A percentile compares a stretch with the other conserved stretches of the same genome.
phyloP scores from a whole-genome alignment of 2,797 vertebrate genomes.

The Sebastes flavidus region DNA sequence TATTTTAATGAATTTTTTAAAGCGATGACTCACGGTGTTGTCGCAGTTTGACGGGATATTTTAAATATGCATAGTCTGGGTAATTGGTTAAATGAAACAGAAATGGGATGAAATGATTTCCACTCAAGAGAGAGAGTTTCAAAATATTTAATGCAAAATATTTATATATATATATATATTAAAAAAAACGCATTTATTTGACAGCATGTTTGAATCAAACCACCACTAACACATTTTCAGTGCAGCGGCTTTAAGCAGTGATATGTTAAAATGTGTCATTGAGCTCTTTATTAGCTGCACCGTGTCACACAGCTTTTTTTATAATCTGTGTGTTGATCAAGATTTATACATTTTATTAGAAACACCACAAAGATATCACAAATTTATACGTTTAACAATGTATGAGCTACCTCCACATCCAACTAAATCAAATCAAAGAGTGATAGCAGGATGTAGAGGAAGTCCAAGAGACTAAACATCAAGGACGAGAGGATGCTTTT shows the following conservation, averaged over 20 bases:
- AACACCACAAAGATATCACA: slow-evolving; percentile 27
- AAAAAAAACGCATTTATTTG: slow-evolving; percentile 17
- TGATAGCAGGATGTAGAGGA: slow-evolving; percentile 47
- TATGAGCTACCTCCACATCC: not conserved
- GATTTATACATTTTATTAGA: slow-evolving; percentile 29
- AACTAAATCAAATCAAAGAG: slow-evolving; percentile 7
- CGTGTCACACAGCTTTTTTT: not conserved
- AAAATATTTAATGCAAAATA: slow-evolving; percentile 59
- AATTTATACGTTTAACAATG: slow-evolving; percentile 3
- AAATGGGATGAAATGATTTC: not conserved
- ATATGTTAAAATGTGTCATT: not conserved
- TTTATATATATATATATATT: slow-evolving; percentile 34
- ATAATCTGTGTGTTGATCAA: not conserved
- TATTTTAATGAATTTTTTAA: slow-evolving; percentile 56
- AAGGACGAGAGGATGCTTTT: slow-evolving; percentile 48
- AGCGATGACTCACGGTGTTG: slow-evolving; percentile 56
- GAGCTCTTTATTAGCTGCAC: slow-evolving; percentile 22
- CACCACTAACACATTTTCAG: slow-evolving; percentile 17
- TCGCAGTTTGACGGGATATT: slow-evolving; percentile 8
- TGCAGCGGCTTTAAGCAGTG: not conserved
- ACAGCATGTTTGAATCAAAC: slow-evolving; percentile 38
- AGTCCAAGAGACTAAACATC: slow-evolving; percentile 43
- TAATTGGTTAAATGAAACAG: slow-evolving; percentile 8
- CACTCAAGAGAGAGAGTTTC: not conserved
- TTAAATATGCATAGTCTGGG: slow-evolving; percentile 1